phyloP scores from a whole-genome alignment of 2,888 invertebrate genomes.

The Heteromurus nitidus region DNA sequence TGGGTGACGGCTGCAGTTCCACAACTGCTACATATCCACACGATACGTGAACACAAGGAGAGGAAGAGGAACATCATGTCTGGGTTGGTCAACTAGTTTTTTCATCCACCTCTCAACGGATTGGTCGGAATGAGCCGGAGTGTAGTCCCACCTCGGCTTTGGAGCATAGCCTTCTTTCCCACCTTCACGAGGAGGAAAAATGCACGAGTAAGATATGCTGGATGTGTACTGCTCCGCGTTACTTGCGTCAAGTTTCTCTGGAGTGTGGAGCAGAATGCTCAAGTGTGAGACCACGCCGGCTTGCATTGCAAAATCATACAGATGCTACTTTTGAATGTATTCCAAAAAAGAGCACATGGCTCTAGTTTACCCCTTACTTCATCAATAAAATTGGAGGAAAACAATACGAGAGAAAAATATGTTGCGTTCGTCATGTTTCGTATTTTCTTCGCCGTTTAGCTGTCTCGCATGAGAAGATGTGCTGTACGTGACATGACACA shows the following conservation, averaged over 20 bases:
- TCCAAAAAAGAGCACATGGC: slow-evolving; percentile 5
- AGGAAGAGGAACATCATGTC: slow-evolving; percentile 5
- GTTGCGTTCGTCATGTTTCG: slow-evolving; percentile 27
- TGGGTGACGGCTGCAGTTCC: slow-evolving; percentile 71
- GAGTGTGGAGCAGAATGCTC: slow-evolving; percentile 25
- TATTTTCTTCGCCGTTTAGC: slow-evolving; percentile 6
- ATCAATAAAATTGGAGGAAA: background rate
- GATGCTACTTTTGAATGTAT: background rate
- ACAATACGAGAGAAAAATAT: slow-evolving; percentile 35
- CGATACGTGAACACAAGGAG: background rate
- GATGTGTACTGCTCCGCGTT: background rate
- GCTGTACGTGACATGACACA: slow-evolving; percentile 15
- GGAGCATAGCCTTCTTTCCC: slow-evolving; percentile 52
- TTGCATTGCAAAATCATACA: background rate
- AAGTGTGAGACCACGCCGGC: background rate
- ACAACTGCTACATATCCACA: slow-evolving; percentile 57
- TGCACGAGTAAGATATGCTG: slow-evolving; percentile 29
- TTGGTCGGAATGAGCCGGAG: slow-evolving; percentile 49
- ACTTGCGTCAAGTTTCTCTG: slow-evolving; percentile 8
- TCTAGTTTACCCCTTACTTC: background rate
- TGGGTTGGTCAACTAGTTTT: slow-evolving; percentile 53
- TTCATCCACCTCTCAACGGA: slow-evolving; percentile 34
- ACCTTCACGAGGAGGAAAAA: slow-evolving; percentile 27
- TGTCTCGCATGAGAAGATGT: background rate
- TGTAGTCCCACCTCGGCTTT: slow-evolving; percentile 40